These are phyloP conservation scores for Eidolon helvum DNA, from an alignment of 2,113 vertebrate species.

Conservation along the genomic window DNA sequence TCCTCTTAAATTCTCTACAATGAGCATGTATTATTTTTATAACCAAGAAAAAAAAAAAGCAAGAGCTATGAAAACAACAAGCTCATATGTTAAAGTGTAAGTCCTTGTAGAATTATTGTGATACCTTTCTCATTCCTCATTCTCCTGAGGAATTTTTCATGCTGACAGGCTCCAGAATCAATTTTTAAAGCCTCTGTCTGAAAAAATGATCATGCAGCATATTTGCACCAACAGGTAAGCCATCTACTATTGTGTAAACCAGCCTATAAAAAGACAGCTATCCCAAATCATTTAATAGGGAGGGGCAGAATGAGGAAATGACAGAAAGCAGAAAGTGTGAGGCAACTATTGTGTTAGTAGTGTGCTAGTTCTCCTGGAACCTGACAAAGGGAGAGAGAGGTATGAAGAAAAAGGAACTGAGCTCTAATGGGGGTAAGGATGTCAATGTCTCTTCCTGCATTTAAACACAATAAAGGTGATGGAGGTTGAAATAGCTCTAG, in stretches of 20 bases:
- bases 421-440: not conserved
- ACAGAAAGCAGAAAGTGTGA: not conserved
- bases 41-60: not conserved
- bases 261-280: not conserved
- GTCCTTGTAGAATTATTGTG: not conserved
- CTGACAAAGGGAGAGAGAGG: not conserved
- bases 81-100: not conserved
- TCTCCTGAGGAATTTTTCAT: not conserved
- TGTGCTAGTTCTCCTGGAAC: not conserved
- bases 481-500: not conserved
- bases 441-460: not conserved
- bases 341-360: not conserved
- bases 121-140: not conserved
- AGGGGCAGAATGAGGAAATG: not conserved
- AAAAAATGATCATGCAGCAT: not conserved
- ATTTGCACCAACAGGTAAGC: not conserved
- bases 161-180: not conserved
- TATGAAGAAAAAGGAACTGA: not conserved
- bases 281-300: not conserved
- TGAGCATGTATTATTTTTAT: constrained; percentile 11
- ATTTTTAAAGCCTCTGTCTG: not conserved
- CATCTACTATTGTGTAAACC: not conserved
- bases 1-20: not conserved
- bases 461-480: not conserved
- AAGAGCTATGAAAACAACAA: not conserved